phyloP scores from a whole-genome alignment of 2,888 invertebrate species.

The Cynaeus angustus region DNA sequence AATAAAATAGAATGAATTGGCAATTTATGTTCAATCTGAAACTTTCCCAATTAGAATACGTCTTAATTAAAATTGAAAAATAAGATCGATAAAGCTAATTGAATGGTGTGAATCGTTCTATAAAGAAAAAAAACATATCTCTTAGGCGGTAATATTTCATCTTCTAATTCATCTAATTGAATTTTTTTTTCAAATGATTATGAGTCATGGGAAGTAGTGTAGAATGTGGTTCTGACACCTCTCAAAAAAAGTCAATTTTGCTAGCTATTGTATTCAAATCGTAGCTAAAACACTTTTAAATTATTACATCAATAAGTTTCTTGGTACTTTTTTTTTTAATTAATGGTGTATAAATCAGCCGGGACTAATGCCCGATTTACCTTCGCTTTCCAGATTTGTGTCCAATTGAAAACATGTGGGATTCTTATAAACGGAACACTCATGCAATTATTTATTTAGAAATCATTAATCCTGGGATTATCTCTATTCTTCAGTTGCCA shows the following conservation, averaged over 20 bases:
- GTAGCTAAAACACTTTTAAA: slow-evolving; percentile 10
- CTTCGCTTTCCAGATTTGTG: slow-evolving; percentile 22
- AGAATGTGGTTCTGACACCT: slow-evolving; percentile 21
- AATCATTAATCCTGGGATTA: slow-evolving; percentile 38
- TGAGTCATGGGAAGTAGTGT: slow-evolving; percentile 27
- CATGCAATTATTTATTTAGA: slow-evolving; percentile 18
- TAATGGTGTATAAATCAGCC: too few relatives aligned
- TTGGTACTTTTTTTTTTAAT: not conserved
- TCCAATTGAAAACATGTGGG: slow-evolving; percentile 24
- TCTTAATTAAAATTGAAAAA: slow-evolving; percentile 16
- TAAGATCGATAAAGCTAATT: slow-evolving; percentile 3
- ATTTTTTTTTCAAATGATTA: slow-evolving; percentile 1
- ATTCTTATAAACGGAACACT: not conserved
- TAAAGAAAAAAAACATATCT: slow-evolving; percentile 1
- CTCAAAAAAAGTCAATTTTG: slow-evolving; percentile 23
- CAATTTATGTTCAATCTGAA: slow-evolving; percentile 22
- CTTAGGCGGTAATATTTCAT: slow-evolving; percentile 12
- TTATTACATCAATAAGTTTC: not conserved
- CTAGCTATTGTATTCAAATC: slow-evolving; percentile 29
- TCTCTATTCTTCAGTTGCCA: slow-evolving; percentile 31
- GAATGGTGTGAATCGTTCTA: slow-evolving; percentile 13
- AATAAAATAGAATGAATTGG: slow-evolving; percentile 28
- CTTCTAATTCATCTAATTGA: slow-evolving; percentile 25
- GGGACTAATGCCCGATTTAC: too few relatives aligned
- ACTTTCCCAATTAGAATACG: slow-evolving; percentile 14